Evolutionary conservation across 23 tunicate species (phyloP).

Genomic region (Halocynthia aurantium): DNA sequence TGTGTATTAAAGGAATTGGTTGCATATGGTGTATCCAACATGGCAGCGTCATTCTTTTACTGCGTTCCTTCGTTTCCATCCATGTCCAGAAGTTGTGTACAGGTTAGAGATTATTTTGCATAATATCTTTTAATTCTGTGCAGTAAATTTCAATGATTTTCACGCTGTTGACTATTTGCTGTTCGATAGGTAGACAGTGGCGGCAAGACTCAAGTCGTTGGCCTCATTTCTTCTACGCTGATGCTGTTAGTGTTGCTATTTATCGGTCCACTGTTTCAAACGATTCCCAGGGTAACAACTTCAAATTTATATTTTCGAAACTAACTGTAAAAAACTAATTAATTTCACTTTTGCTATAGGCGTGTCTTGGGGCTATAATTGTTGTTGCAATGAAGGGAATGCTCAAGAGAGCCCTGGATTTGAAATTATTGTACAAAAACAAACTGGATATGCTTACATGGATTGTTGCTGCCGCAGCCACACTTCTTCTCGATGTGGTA

Average conservation of each 20-base stretch:
- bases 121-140: neutral
- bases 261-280: constrained; percentile 48
- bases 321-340: neutral
- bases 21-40: constrained; percentile 48
- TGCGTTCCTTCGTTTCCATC: constrained; percentile 67
- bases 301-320: neutral
- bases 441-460: constrained; percentile 46
- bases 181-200: constrained; percentile 55
- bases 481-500: constrained; percentile 62
- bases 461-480: constrained; percentile 44
- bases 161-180: neutral
- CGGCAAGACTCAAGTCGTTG: constrained; percentile 64
- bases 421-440: constrained; percentile 38
- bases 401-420: constrained; percentile 43
- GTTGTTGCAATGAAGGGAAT: constrained; percentile 71
- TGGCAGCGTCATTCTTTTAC: constrained; percentile 47
- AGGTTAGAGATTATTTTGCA: constrained; percentile 2
- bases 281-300: constrained; percentile 47
- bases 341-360: constrained; percentile 18
- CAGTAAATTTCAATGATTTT: neutral
- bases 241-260: constrained; percentile 43
- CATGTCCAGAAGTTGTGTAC: constrained; percentile 88
- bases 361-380: constrained; percentile 59
- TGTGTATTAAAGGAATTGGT: constrained; percentile 41
- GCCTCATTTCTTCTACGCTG: constrained; percentile 27